These are phyloP conservation scores for Patagioenas fasciata DNA, from an alignment of 2,113 vertebrate genomes.

Conservation along the genomic window DNA sequence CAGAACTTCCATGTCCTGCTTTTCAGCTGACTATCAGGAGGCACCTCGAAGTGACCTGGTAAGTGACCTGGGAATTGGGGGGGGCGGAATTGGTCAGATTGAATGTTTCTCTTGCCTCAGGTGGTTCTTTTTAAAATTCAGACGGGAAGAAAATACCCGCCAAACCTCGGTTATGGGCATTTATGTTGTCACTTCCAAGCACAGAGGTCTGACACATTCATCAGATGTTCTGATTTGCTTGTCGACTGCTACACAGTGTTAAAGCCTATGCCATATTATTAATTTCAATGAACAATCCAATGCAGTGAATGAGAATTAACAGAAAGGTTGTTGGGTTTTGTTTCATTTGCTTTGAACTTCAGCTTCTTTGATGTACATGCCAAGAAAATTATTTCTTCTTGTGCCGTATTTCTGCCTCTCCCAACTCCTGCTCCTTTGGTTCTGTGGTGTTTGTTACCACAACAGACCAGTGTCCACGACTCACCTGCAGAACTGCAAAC, in stretches of 20 bases:
- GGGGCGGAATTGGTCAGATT: not conserved
- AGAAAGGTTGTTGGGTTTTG: not conserved
- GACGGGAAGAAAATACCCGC: not conserved
- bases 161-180: not conserved
- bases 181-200: not conserved
- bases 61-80: slow-evolving; percentile 15
- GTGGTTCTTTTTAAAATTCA: not conserved
- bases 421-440: not conserved
- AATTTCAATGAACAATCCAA: not conserved
- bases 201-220: not conserved
- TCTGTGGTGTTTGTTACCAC: not conserved
- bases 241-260: not conserved
- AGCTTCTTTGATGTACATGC: slow-evolving; percentile 35
- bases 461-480: not conserved
- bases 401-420: not conserved
- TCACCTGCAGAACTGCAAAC: not conserved
- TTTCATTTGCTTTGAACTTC: slow-evolving; percentile 13
- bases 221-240: not conserved
- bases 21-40: slow-evolving; percentile 87
- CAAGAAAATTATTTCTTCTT: slow-evolving; percentile 55
- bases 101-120: not conserved
- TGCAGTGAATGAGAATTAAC: not conserved
- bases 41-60: slow-evolving; percentile 87
- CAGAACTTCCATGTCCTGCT: slow-evolving; percentile 72
- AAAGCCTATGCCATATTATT: not conserved